Conservation (phyloP, 1,140 invertebrate genomes). For the Drosophila burlai region DNA sequence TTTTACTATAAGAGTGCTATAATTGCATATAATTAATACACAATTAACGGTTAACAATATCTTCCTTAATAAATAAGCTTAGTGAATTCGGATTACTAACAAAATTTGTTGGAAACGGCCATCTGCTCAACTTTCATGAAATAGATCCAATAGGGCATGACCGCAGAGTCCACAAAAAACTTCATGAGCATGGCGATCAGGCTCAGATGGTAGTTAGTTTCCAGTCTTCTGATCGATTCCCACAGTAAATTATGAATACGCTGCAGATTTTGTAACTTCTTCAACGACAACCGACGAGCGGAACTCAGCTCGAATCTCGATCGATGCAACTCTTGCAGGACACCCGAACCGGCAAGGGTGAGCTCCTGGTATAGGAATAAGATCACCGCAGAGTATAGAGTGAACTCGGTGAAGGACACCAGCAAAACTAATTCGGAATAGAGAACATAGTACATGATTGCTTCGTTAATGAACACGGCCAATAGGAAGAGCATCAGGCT, state of each 20-base stretch:
- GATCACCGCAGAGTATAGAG: slow-evolving; percentile 32
- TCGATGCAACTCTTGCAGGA: slow-evolving; percentile 29
- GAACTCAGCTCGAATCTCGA: slow-evolving; percentile 24
- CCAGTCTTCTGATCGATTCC: slow-evolving; percentile 42
- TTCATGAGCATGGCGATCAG: slow-evolving; percentile 39
- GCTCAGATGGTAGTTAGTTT: slow-evolving; percentile 49
- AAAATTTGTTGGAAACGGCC: not conserved
- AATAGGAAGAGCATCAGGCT: not conserved
- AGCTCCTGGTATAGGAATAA: slow-evolving; percentile 54
- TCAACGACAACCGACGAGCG: slow-evolving; percentile 8
- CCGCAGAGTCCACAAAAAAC: slow-evolving; percentile 42
- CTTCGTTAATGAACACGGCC: not conserved
- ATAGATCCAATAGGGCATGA: slow-evolving; percentile 58
- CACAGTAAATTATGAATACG: slow-evolving; percentile 45
- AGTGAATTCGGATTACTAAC: slow-evolving; percentile 18
- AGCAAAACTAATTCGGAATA: slow-evolving; percentile 59
- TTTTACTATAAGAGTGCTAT: too few relatives aligned
- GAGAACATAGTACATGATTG: slow-evolving; percentile 14
- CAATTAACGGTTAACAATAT: too few relatives aligned
- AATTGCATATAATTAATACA: too few relatives aligned
- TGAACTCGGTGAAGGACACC: slow-evolving; percentile 44
- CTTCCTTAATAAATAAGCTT: not conserved
- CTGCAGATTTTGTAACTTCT: slow-evolving; percentile 27
- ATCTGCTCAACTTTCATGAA: slow-evolving; percentile 10
- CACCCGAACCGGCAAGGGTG: slow-evolving; percentile 1